Base-by-base conservation (phyloP, 2,113 vertebrate species). In the Ariopsis seemanni region DNA sequence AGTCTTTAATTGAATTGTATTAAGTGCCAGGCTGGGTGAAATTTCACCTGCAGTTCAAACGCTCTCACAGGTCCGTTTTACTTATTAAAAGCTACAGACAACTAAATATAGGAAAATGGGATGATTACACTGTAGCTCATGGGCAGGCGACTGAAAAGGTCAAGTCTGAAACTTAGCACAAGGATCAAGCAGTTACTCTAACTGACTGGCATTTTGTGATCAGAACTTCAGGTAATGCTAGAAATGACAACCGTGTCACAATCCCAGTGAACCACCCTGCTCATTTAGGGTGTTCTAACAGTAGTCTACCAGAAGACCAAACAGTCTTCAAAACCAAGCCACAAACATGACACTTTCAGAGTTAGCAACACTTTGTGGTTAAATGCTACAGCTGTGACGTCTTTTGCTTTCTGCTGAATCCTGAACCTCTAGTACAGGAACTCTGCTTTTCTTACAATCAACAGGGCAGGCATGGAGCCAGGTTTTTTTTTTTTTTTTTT, bases 71-170 rank as follows among this genome's bases (percentile, higher is more conserved):
- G 67, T 0, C 12, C 27, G 34, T 55, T 58, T n/a, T 52, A 30
- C 62, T 79, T 84, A 17, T 4, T 55, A 87, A 89, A 65, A 57
- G 82, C 63, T 78, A 81, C 48, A 3, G 30, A 86, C 11, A 83
- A 53, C 74, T 69, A 86, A 58, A 77, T 78, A 75, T 27, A 81
- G 20, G 58, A 65, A 65, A 72, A 78, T 53, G 65, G 12, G 52
- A 82, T 81, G 77, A 85, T 80, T 83, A 71, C 62, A 58, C 2
- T 53, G 55, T 71, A 60, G 42, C 65, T 18, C 3, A 1, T 14
- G 12, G 27, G 17, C 57, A 62, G 20, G 22, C n/a, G 14, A 78
- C 22, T n/a, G 6, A 78, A 78, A 78, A 78, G 75, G 75, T 78
- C 75, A 78, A 78, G 12, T 53, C 22, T 52, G 48, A 78, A 18